Evolutionary conservation across 2,888 invertebrate genomes (phyloP), one percentile per base, ranked within the genome.

Genomic region (Formica aserva): DNA sequence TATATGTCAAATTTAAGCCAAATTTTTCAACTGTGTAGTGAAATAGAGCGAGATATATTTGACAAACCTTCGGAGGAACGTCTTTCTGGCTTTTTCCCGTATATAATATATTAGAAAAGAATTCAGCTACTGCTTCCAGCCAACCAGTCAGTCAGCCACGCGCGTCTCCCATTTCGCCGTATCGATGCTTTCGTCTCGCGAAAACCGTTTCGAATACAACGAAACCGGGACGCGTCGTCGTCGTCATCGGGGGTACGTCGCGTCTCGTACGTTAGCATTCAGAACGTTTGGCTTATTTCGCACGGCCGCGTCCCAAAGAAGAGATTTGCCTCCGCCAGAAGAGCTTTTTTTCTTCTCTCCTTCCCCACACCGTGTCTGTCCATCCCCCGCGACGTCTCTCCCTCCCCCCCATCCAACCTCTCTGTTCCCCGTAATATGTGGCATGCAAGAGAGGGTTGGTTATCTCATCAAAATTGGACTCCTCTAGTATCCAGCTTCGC

Each of bases 221-320:
- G 82, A 84, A 85, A 88, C 84, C 84, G 82, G 48, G n/a, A 32
- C 32, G 48, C 76, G 80, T 60, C 88, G 78, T 48, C 45, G 71
- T 32, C 80, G 80, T 60, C 88, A 69, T 45, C 45, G 78, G 45
- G 86, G 89, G 88, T 87, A 78, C 89, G 89, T 87, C 87, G 89
- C 90, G 90, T 92, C 93, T 93, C 92, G 48, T 92, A 92, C 93
- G 94, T 94, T 93, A 92, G 94, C 92, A 94, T 94, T 94, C 93
- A 94, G 92, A 93, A 92, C 91, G 93, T 92, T 93, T 93, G 94
- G 94, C 94, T 94, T 94, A 94, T 94, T 94, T 94, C 94, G 92
- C 94, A 94, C 94, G 93, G 93, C 86, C 92, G 93, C 89, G 81
- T 91, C 85, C 93, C 91, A 94, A 94, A 94, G 94, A 94, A 93